phyloP scores from a whole-genome alignment of 2,113 vertebrate genomes.

The Cettia cetti region DNA sequence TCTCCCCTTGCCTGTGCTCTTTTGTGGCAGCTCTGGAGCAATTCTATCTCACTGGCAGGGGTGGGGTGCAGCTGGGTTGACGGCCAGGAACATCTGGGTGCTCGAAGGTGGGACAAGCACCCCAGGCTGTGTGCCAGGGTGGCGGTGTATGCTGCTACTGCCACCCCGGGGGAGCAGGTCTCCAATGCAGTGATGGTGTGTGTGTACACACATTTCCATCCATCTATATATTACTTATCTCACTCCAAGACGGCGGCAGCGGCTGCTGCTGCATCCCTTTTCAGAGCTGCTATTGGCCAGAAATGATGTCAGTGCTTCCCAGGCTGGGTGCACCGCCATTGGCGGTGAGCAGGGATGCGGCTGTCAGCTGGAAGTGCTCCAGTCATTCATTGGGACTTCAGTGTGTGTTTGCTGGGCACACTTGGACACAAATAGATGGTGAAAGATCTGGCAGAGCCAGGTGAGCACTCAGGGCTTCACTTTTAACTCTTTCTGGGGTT shows the following conservation, averaged over 20 bases:
- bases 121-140: not conserved
- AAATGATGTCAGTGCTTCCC: conserved; percentile 95
- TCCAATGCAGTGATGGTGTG: not conserved
- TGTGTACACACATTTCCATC: conserved; percentile 35
- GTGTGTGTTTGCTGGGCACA: conserved; percentile 42
- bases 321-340: conserved; percentile 77
- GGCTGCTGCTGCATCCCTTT: conserved; percentile 78
- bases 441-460: conserved; percentile 16
- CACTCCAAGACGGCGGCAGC: conserved; percentile 43
- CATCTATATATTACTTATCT: conserved; percentile 64
- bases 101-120: not conserved
- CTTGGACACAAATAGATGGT: conserved; percentile 40
- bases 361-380: conserved; percentile 81
- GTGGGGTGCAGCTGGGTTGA: conserved; percentile 23
- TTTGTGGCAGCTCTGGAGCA: conserved; percentile 39
- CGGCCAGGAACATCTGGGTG: not conserved
- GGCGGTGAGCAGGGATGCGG: conserved; percentile 81
- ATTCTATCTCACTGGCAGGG: not conserved
- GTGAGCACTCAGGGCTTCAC: conserved; percentile 28
- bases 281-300: conserved; percentile 83
- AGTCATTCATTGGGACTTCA: conserved; percentile 86
- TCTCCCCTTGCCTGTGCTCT: not conserved
- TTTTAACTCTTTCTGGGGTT: conserved; percentile 58
- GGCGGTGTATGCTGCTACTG: rapidly evolving
- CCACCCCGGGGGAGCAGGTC: not conserved